Conservation (phyloP, 2,797 vertebrate species). For the Cossypha niveicapilla region DNA sequence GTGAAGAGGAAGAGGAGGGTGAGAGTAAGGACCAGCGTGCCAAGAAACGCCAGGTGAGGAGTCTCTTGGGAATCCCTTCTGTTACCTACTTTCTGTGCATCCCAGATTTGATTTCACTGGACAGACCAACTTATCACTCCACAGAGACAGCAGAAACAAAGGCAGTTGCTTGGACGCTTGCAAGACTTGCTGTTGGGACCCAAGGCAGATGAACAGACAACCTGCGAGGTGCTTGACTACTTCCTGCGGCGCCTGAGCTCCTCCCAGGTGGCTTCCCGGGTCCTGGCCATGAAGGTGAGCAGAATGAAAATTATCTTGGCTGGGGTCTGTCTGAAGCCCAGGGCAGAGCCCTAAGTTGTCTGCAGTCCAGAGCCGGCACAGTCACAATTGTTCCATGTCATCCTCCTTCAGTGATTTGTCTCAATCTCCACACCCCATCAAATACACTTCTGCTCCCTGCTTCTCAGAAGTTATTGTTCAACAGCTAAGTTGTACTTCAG, state of each 20-base stretch:
- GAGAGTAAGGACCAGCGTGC: constrained; percentile 95
- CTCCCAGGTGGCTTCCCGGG: constrained; percentile 92
- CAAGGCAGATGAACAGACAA: constrained; percentile 95
- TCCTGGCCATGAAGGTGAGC: constrained; percentile 94
- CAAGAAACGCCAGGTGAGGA: constrained; percentile 86
- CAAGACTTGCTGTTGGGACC: constrained; percentile 94
- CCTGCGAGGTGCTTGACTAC: constrained; percentile 96
- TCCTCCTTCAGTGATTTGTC: not conserved
- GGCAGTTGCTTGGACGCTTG: constrained; percentile 91
- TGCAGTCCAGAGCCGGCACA: not conserved
- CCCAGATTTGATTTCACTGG: not conserved
- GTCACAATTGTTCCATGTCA: not conserved
- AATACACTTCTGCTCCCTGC: not conserved
- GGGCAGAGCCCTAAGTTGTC: not conserved
- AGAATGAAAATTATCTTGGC: not conserved
- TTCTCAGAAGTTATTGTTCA: not conserved
- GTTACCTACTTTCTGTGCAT: not conserved
- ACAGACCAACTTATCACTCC: not conserved
- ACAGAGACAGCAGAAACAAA: constrained; percentile 95
- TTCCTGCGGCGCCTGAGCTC: constrained; percentile 95
- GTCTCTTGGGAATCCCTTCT: not conserved
- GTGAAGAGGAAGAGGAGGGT: constrained; percentile 91
- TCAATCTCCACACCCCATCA: not conserved
- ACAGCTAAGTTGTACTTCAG: not conserved
- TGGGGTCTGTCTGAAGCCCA: not conserved